Conservation (phyloP, 2,797 vertebrate genomes). For the Prionace glauca region DNA sequence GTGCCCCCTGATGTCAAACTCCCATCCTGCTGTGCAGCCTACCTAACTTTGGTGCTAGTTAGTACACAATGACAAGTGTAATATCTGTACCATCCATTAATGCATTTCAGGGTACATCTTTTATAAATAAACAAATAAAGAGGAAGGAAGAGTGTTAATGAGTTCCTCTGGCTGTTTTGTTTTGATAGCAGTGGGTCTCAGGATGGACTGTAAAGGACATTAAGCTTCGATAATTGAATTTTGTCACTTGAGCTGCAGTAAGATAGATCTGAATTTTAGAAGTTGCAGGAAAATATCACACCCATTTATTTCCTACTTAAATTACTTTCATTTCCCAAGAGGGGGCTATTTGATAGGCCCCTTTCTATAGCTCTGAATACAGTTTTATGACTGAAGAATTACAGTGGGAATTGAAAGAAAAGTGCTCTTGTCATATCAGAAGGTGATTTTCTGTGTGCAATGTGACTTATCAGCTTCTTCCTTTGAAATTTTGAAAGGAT, state of each 20-base stretch:
- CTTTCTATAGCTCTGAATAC: background rate
- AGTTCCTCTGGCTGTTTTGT: background rate
- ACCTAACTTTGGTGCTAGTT: background rate
- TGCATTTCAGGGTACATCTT: background rate
- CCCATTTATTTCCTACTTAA: background rate
- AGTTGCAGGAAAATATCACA: background rate
- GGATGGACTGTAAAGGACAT: background rate
- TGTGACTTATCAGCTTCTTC: background rate
- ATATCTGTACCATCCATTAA: background rate
- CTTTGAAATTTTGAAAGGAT: background rate
- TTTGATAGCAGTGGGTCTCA: background rate
- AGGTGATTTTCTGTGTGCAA: background rate
- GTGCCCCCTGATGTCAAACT: too few relatives aligned
- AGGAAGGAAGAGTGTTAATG: background rate
- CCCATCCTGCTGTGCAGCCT: too few relatives aligned
- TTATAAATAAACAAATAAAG: background rate
- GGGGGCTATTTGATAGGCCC: background rate
- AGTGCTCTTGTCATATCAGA: background rate
- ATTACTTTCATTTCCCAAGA: constrained; percentile 8
- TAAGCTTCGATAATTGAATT: background rate
- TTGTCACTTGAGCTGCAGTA: background rate
- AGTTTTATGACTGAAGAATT: background rate
- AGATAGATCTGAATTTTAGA: background rate
- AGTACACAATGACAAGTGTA: background rate
- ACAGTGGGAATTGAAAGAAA: background rate